phyloP scores from a whole-genome alignment of 1,140 invertebrate species.

The Aplysia californica region DNA sequence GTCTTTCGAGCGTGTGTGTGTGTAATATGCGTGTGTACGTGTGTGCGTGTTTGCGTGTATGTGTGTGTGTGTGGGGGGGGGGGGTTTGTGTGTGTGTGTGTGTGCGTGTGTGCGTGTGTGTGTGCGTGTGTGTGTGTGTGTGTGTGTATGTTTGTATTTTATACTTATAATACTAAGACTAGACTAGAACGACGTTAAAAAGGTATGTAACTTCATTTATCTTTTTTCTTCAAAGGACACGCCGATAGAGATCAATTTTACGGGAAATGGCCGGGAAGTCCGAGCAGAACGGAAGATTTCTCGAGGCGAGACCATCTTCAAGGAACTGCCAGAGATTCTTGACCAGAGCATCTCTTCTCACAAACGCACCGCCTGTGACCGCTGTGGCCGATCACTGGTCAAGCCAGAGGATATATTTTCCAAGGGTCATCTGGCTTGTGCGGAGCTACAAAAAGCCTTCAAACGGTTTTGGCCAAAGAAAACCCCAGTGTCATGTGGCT shows the following conservation, averaged over 20 bases:
- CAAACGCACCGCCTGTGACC: conserved; percentile 38
- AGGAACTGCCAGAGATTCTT: conserved; percentile 41
- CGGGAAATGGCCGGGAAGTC: conserved; percentile 42
- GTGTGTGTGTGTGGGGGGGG: too few species aligned
- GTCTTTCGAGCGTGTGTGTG: too few species aligned
- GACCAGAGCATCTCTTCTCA: conserved; percentile 43
- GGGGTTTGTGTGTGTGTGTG: too few species aligned
- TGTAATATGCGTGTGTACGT: too few species aligned
- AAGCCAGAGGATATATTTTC: conserved; percentile 45
- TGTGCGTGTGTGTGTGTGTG: too few species aligned
- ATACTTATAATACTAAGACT: too few species aligned
- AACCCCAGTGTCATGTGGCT: conserved; percentile 27
- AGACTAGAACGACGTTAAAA: too few species aligned
- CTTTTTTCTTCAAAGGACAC: conserved; percentile 20
- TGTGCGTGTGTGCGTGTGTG: too few species aligned
- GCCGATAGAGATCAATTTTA: conserved; percentile 35
- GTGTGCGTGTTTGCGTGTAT: too few species aligned
- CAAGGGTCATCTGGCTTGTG: conserved; percentile 23
- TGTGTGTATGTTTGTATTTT: too few species aligned
- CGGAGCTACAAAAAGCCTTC: conserved; percentile 34
- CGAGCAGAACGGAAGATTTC: conserved; percentile 29
- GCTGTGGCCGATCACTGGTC: conserved; percentile 47
- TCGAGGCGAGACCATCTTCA: conserved; percentile 42
- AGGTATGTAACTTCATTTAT: too few species aligned
- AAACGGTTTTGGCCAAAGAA: conserved; percentile 44